These are phyloP conservation scores for Syrista parreyssii DNA, from an alignment of 2,888 invertebrate species.

Conservation along the genomic window DNA sequence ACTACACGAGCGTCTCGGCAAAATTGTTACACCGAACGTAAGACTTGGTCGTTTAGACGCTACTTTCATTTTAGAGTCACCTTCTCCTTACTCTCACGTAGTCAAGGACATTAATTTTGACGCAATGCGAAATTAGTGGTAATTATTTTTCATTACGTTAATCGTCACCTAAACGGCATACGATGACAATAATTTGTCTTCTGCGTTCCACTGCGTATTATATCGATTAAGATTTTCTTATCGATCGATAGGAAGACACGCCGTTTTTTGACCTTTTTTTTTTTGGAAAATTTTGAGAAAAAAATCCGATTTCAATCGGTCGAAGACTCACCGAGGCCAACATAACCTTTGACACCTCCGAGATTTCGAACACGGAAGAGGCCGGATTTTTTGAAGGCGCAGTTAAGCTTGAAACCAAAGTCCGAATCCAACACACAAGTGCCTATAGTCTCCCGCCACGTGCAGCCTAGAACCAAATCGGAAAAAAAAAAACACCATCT, in stretches of 20 bases:
- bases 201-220: no score
- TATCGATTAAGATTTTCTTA: no score
- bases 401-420: conserved; percentile 90
- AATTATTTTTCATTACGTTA: not conserved
- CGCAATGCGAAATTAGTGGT: not conserved
- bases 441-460: conserved; percentile 75
- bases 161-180: not conserved
- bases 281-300: not conserved
- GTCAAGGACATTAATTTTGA: conserved; percentile 9
- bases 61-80: not conserved
- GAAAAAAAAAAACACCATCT: conserved; percentile 44
- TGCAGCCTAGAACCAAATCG: conserved; percentile 70
- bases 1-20: not conserved
- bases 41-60: not conserved
- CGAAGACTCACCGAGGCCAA: conserved; percentile 83
- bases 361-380: conserved; percentile 91
- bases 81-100: not conserved
- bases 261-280: not conserved
- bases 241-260: no score
- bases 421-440: conserved; percentile 90
- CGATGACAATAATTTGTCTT: not conserved
- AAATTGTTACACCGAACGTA: not conserved
- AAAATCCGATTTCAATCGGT: conserved; percentile 11
- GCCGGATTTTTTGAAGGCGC: conserved; percentile 92
- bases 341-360: conserved; percentile 90